These are phyloP conservation scores for Pachyramphus minor DNA, from an alignment of 2,113 vertebrate species.

Conservation along the genomic window DNA sequence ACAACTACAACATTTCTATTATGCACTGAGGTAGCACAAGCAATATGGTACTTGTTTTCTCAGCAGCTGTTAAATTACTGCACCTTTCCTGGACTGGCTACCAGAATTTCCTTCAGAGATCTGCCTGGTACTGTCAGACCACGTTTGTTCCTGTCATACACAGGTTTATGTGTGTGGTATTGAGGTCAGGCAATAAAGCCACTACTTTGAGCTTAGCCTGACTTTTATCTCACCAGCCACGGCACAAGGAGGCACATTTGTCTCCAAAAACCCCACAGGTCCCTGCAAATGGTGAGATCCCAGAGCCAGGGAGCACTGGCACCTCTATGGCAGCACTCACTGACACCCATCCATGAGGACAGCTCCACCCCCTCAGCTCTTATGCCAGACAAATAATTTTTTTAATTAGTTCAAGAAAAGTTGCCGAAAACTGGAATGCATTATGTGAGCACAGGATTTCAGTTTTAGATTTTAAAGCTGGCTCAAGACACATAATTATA, in stretches of 20 bases:
- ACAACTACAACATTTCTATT: background rate
- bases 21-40: fast-evolving
- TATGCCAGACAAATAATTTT: background rate
- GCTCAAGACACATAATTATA: background rate
- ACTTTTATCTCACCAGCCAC: background rate
- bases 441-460: background rate
- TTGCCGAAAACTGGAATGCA: background rate
- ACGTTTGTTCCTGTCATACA: fast-evolving
- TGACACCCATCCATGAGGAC: background rate
- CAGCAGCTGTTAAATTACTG: background rate
- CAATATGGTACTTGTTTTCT: background rate
- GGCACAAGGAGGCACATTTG: background rate
- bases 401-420: background rate
- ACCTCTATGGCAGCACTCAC: background rate
- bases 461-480: background rate
- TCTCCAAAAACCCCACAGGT: background rate
- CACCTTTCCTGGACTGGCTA: background rate
- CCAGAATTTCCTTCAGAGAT: background rate
- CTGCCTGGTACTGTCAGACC: background rate
- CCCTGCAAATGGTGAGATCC: fast-evolving
- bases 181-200: background rate
- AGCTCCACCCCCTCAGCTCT: background rate
- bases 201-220: background rate
- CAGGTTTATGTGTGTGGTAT: background rate
- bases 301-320: background rate